Conservation (phyloP, 2,888 invertebrate species). For the Spisula solida region DNA sequence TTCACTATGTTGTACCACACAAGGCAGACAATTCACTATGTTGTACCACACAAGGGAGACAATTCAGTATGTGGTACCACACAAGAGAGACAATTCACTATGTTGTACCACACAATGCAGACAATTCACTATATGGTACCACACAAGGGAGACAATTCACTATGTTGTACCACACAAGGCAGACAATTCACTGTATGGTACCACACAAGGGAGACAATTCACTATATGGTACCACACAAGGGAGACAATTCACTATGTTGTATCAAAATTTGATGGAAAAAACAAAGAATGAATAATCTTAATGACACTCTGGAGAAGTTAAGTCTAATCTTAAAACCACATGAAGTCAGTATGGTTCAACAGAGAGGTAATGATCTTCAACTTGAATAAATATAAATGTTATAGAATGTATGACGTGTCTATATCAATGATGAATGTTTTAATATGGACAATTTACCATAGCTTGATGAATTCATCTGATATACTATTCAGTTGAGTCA, state of each 20-base stretch:
- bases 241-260: neutral
- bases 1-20: too few species aligned
- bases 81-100: too few species aligned
- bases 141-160: neutral
- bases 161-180: neutral
- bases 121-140: too few species aligned
- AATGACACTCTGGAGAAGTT: neutral
- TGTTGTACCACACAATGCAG: too few species aligned
- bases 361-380: neutral
- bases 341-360: neutral
- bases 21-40: too few species aligned
- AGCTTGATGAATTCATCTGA: constrained; percentile 10
- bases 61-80: too few species aligned
- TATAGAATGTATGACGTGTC: neutral
- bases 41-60: too few species aligned
- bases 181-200: too few species aligned
- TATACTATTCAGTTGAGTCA: neutral
- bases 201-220: too few species aligned
- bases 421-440: neutral
- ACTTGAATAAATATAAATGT: neutral
- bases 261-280: neutral
- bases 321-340: neutral
- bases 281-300: neutral
- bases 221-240: neutral
- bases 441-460: constrained; percentile 7